Evolutionary conservation across 1,140 invertebrate species (phyloP), one percentile per base, ranked within the genome.

Genomic region (Cylas formicarius): DNA sequence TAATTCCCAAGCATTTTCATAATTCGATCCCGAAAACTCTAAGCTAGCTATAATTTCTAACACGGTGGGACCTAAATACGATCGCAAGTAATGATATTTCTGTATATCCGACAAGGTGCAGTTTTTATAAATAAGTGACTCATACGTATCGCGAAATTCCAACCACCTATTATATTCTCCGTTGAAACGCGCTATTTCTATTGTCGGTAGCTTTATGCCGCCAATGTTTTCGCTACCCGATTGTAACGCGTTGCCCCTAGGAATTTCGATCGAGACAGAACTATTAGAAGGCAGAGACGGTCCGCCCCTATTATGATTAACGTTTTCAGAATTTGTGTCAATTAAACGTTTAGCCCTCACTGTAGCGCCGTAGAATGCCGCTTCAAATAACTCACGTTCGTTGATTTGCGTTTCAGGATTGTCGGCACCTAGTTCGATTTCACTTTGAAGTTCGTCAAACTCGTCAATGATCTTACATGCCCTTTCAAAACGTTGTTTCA

Each of bases 1-100:
- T 7, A 56, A 27, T 5, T 51, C 39, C 61, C 56, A 63, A 8
- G 60, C 58, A 11, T 55, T 34, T 0, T 35, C n/a, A 49, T 59
- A 67, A 53, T 65, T 63, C 6, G 27, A 19, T 2, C 45, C 47
- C 0, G 55, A 45, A 18, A 54, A 49, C 21, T 53, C 52, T 13
- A 63, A 31, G 31, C 50, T 47, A 1, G 45, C 32, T 10, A 61
- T 52, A 10, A 55, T 31, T 31, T 48, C 37, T 1, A 18, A 8
- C 0, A 53, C 51, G 29, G 46, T 41, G 22, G 46, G 50, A 18
- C 50, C 50, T 2, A 61, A 37, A 32, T 39, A 53, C 2, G 52
- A 35, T 22, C 27, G 33, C 17, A 61, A 37, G 50, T 61, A 57
- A 41, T 57, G 44, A 13, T 53, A 44, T 38, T 57, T 57, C 43